Evolutionary conservation across 2,797 vertebrate species (phyloP), one percentile per base, ranked within the genome.

Genomic region (Alectoris magna): DNA sequence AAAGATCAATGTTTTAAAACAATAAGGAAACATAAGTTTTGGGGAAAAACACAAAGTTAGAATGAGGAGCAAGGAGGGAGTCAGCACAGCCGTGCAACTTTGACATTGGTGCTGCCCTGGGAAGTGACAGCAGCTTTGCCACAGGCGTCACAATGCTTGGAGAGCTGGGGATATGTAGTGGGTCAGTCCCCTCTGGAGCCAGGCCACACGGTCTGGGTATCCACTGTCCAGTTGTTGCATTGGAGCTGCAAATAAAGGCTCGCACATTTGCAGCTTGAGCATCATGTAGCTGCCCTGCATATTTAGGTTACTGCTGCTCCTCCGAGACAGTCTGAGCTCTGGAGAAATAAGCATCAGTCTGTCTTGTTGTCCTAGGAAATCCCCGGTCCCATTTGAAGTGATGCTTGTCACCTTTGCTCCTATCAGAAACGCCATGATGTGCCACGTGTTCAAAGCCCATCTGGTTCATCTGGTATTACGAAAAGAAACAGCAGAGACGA

Each of bases 121-220:
- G 39, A 56, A 26, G 31, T 22, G 39, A 16, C 9, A 58, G 58
- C n/a, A 70, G 48, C 53, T 69, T 74, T 83, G 39, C 39, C 4
- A 4, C 17, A 55, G 26, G 11, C 22, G 38, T 31, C 68, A 72
- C 59, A 13, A 3, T 8, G 44, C 36, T 76, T 21, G 2, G 5
- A 22, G 39, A 22, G 11, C 17, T 11, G 6, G 43, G 14, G n/a
- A 76, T 2, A 62, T 15, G 44, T 23, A 27, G 11, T 62, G 22
- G 11, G 23, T 62, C 38, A 58, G 56, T 26, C 4, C 21, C 58
- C 36, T 41, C 4, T 34, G 36, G 55, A 36, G 13, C 11, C 31
- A 12, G 1, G 10, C 31, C 41, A 63, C 41, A 3, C 0, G 9
- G 6, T 49, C 55, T 29, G 9, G 36, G 5, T 5, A 36, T 38